A percentile compares a stretch with the other conserved stretches of the same genome.
Evolutionary conservation across 2,888 invertebrate species (phyloP).

Genomic region (Caenorhabditis sp.): DNA sequence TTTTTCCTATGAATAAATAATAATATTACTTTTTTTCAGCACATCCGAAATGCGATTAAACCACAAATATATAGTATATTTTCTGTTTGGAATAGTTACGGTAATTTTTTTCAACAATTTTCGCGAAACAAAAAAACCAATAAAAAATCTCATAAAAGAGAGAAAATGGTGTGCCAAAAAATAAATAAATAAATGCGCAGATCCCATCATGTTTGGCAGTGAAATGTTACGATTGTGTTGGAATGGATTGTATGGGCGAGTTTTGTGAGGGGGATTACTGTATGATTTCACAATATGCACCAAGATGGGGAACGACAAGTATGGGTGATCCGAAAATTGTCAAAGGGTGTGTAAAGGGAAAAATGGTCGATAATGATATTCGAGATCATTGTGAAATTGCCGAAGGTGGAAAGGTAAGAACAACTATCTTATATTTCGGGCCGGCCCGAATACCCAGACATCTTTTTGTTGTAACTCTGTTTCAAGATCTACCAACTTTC

Average conservation of each 20-base stretch:
- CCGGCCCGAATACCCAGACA: too few species aligned
- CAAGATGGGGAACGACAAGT: constrained; percentile 62
- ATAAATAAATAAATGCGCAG: too few species aligned
- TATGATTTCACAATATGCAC: constrained; percentile 56
- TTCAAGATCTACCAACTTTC: too few species aligned
- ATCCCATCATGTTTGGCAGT: constrained; percentile 38
- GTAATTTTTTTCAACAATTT: constrained; percentile 2
- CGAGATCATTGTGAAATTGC: constrained; percentile 63
- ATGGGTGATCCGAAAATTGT: constrained; percentile 63
- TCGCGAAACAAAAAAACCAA: background rate
- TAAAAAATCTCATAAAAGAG: background rate
- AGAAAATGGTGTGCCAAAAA: background rate
- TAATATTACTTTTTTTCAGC: constrained; percentile 1
- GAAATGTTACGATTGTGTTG: constrained; percentile 66
- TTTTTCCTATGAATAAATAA: background rate
- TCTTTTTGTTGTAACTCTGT: too few species aligned
- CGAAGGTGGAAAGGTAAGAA: constrained; percentile 23
- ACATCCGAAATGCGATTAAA: constrained; percentile 39
- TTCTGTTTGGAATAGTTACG: constrained; percentile 9
- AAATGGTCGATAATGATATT: constrained; percentile 58
- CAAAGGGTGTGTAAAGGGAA: constrained; percentile 66
- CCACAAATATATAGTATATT: constrained; percentile 23
- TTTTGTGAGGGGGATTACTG: constrained; percentile 58
- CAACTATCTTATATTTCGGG: too few species aligned
- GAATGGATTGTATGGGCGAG: constrained; percentile 56